A percentile compares a stretch with the other conserved stretches of the same genome.
Evolutionary conservation across 37 sponge, comb jelly and placozoan genomes (phyloP).

Genomic region (Oscarella lobularis): DNA sequence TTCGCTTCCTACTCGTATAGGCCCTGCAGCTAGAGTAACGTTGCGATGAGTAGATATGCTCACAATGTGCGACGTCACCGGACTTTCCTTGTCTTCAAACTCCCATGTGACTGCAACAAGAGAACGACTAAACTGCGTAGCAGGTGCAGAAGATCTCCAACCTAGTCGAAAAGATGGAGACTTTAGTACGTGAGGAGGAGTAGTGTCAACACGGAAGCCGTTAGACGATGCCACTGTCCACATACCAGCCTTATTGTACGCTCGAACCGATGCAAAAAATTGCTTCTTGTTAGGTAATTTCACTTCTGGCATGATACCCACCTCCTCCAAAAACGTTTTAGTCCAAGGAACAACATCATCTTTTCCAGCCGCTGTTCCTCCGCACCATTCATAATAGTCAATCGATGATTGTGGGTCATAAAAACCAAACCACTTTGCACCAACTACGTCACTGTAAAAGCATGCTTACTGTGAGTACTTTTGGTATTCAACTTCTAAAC

Average conservation of each 20-base stretch:
- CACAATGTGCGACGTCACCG: neutral
- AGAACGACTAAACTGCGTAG: neutral
- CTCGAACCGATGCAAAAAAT: slow-evolving; percentile 16
- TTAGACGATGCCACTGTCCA: slow-evolving; percentile 17
- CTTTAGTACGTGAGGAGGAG: slow-evolving; percentile 23
- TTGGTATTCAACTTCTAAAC: too few species aligned
- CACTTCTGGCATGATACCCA: neutral
- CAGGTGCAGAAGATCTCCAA: neutral
- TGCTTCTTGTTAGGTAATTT: neutral
- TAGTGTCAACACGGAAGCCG: slow-evolving; percentile 40
- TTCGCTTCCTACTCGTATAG: neutral
- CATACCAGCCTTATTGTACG: slow-evolving; percentile 45
- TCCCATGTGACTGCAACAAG: neutral
- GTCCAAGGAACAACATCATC: neutral
- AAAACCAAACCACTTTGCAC: neutral
- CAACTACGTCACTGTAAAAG: neutral
- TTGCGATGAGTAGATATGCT: neutral
- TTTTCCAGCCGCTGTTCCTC: neutral
- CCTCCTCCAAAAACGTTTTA: neutral
- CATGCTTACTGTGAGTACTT: too few species aligned
- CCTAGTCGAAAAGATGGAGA: neutral
- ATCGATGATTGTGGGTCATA: neutral
- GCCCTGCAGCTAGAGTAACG: neutral
- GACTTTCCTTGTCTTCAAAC: neutral
- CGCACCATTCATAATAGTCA: neutral